Evolutionary conservation across 2,797 vertebrate genomes (phyloP), one percentile per base, ranked within the genome.

Genomic region (Siniperca undulata): DNA sequence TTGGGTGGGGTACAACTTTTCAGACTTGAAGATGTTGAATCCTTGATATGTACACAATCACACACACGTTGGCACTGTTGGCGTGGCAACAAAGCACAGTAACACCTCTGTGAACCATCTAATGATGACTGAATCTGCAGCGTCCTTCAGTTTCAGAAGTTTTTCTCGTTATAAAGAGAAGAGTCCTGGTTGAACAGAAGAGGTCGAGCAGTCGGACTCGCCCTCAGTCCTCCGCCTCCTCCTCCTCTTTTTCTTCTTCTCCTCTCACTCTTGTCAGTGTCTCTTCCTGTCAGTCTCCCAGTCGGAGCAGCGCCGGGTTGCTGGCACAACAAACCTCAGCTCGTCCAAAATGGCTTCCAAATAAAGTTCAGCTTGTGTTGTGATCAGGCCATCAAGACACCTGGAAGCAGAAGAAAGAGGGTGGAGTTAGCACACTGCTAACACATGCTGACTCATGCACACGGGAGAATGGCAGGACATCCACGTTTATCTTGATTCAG

Each of bases 301-400:
- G 68, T 78, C 6, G 38, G 73, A 83, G 73, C 60, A 62, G 74
- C 42, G 68, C 40, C 79, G 7, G 38, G 36, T 19, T 66, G 46
- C 58, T 14, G 62, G 65, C 84, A 11, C 72, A 44, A 83, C 80
- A 78, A 69, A 70, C 92, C 78, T 91, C 89, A 85, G 91, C 83
- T 89, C 86, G 86, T 92, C 88, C 90, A 72, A 93, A 93, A 93
- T 89, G 86, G 91, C 90, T 91, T 94, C 89, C 90, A 81, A 81
- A 83, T 85, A 78, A 89, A 78, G 86, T 95, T 95, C 93, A 95
- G 94, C 93, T 91, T 89, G 94, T 94, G 92, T 93, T 93, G 92
- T 94, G 93, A 94, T 93, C 91, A 95, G 93, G 92, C 93, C 94
- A 82, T 96, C 96, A 96, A 72, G 96, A 96, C 88, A 96, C 96